Evolutionary conservation across 2,888 invertebrate species (phyloP).

Genomic region (Agrochola macilenta): DNA sequence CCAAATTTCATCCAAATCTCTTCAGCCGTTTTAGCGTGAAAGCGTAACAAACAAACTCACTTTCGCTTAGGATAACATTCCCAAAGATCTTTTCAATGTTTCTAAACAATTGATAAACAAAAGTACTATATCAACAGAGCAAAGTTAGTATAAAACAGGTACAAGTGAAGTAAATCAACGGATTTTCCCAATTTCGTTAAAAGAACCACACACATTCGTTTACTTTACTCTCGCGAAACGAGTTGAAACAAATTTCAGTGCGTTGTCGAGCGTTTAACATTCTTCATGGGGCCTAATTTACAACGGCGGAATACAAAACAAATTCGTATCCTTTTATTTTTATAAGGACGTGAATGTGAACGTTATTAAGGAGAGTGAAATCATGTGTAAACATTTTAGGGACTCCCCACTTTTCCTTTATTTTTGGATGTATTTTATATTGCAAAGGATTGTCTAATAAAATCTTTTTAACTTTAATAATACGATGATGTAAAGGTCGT

Average conservation of each 20-base stretch:
- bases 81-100: not conserved
- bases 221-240: conserved; percentile 75
- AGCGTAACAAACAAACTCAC: too few species aligned
- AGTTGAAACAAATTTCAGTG: conserved; percentile 81
- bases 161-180: conserved; percentile 59
- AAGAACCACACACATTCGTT: conserved; percentile 86
- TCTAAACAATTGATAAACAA: conserved; percentile 33
- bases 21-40: too few species aligned
- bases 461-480: not conserved
- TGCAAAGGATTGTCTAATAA: not conserved
- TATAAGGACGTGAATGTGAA: conserved; percentile 63
- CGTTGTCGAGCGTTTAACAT: conserved; percentile 79
- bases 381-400: conserved; percentile 46
- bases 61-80: not conserved
- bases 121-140: conserved; percentile 31
- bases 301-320: conserved; percentile 71
- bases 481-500: not conserved
- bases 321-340: conserved; percentile 70
- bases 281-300: conserved; percentile 75
- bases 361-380: conserved; percentile 54
- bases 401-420: conserved; percentile 7
- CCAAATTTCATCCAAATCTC: too few species aligned
- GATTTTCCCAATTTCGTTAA: conserved; percentile 79
- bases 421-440: not conserved
- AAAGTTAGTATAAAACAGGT: conserved; percentile 16